Percentiles rank a stretch among this genome's conserved stretches.
phyloP scores from a whole-genome alignment of 2,113 vertebrate species.

The Indicator indicator region DNA sequence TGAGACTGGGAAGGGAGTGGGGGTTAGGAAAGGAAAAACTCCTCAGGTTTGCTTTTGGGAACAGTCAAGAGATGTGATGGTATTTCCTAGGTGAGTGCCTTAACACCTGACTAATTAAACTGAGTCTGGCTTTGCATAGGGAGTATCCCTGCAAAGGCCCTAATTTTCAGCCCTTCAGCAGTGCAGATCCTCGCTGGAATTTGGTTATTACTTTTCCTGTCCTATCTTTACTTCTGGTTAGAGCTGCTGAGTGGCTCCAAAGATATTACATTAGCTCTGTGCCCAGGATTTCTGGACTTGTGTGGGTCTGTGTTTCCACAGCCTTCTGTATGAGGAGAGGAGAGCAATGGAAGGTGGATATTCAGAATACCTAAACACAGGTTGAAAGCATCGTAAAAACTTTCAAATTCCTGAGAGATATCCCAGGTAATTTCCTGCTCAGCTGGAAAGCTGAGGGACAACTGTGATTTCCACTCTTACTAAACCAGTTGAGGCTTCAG shows the following conservation, averaged over 20 bases:
- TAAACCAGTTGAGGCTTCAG: not conserved
- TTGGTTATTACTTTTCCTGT: not conserved
- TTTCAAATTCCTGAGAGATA: not conserved
- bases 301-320: not conserved
- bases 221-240: not conserved
- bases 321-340: not conserved
- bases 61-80: not conserved
- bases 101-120: conserved; percentile 47
- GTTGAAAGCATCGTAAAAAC: not conserved
- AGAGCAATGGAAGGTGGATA: not conserved
- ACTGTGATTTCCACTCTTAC: not conserved
- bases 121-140: not conserved
- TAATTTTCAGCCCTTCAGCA: conserved; percentile 34
- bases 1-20: not conserved
- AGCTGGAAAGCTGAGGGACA: not conserved
- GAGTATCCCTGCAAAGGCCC: not conserved
- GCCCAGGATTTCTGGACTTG: not conserved
- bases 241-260: rapidly evolving
- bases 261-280: not conserved
- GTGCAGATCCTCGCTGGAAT: not conserved
- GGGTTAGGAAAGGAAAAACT: not conserved
- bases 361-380: not conserved
- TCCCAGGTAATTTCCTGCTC: not conserved
- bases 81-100: not conserved
- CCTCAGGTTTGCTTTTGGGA: not conserved